Percentiles rank a stretch among this genome's conserved stretches.
Evolutionary conservation across 2,113 vertebrate genomes (phyloP).

Genomic region (cattle (Bos taurus)): DNA sequence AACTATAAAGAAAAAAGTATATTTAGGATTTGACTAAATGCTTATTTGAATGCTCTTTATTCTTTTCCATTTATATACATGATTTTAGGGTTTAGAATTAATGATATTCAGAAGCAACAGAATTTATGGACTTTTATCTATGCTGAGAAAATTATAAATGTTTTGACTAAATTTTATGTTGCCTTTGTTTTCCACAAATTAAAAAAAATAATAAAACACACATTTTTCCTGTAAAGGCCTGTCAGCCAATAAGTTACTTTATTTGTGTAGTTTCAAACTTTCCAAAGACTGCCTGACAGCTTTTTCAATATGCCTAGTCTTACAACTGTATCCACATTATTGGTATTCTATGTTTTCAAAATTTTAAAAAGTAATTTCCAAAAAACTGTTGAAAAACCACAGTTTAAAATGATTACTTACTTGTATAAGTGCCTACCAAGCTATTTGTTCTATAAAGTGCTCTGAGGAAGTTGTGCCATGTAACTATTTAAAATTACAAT

Average conservation of each 20-base stretch:
- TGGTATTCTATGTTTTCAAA: not conserved
- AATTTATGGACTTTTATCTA: not conserved
- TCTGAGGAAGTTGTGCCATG: not conserved
- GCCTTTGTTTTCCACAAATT: not conserved
- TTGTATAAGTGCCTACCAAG: conserved; percentile 3
- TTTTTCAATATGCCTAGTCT: not conserved
- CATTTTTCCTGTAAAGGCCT: not conserved
- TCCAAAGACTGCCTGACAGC: not conserved
- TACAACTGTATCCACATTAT: not conserved
- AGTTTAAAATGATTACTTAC: not conserved
- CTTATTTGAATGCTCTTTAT: not conserved
- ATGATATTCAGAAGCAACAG: not conserved
- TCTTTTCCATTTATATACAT: not conserved
- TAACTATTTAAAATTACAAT: conserved; percentile 14
- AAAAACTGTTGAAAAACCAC: not conserved
- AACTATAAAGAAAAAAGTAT: not conserved
- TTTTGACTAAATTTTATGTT: not conserved
- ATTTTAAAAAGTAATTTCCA: not conserved
- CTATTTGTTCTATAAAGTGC: not conserved
- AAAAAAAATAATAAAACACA: not conserved
- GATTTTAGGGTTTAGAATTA: not conserved
- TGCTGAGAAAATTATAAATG: not conserved
- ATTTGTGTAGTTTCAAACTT: not conserved
- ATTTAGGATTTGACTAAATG: not conserved
- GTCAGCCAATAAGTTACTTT: not conserved